Conservation (phyloP, 2,797 vertebrate genomes). For the Micrastur ruficollis region DNA sequence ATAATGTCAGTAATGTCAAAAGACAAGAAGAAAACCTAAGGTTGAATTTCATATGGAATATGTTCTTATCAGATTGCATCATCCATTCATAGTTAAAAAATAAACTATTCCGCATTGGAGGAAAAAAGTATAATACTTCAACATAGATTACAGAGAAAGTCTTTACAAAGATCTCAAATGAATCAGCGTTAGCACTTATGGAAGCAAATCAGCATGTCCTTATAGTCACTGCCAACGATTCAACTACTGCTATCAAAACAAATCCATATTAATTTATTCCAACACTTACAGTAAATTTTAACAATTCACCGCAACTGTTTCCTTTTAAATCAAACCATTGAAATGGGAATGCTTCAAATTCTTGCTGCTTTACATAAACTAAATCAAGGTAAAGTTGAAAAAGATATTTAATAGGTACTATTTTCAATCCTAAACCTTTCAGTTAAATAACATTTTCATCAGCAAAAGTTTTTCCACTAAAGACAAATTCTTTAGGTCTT, state of each 20-base stretch:
- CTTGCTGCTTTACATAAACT: not conserved
- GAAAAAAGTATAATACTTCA: not conserved
- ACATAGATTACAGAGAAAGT: not conserved
- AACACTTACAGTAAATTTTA: constrained; percentile 17
- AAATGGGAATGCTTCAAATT: not conserved
- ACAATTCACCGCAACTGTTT: not conserved
- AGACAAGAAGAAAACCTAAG: not conserved
- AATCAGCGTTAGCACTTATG: not conserved
- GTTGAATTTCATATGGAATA: not conserved
- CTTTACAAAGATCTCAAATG: not conserved
- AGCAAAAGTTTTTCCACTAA: not conserved
- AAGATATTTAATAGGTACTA: not conserved
- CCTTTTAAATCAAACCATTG: constrained; percentile 2
- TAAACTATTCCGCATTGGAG: not conserved
- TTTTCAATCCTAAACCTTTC: not conserved
- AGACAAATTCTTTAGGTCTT: not conserved
- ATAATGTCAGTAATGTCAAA: not conserved
- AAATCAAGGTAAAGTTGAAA: not conserved
- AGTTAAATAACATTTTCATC: not conserved
- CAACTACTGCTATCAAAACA: not conserved
- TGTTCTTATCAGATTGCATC: not conserved
- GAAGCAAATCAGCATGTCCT: not conserved
- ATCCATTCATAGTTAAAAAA: not conserved
- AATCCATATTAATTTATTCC: constrained; percentile 40
- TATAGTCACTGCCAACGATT: not conserved